phyloP scores from a whole-genome alignment of 2,888 invertebrate genomes.

The Mythimna pallens region DNA sequence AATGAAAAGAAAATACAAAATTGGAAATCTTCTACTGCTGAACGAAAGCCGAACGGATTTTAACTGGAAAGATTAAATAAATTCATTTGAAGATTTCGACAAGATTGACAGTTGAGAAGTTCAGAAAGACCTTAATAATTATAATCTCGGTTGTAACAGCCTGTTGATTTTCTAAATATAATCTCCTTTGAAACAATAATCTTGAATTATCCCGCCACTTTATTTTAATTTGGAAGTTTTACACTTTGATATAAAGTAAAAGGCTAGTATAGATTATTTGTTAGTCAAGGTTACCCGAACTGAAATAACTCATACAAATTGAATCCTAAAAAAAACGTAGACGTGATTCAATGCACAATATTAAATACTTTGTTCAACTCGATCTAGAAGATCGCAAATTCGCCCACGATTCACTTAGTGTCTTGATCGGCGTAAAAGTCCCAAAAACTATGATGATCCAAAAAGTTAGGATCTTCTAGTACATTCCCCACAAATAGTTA shows the following conservation, averaged over 20 bases:
- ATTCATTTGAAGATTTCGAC: slow-evolving; percentile 32
- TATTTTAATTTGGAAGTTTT: slow-evolving; percentile 15
- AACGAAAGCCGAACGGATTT: slow-evolving; percentile 7
- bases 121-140: slow-evolving; percentile 39
- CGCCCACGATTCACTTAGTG: slow-evolving; percentile 6
- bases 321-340: background rate
- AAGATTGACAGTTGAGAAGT: slow-evolving; percentile 27
- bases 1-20: slow-evolving; percentile 33
- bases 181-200: slow-evolving; percentile 38
- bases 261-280: background rate
- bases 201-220: slow-evolving; percentile 13
- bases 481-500: slow-evolving; percentile 42
- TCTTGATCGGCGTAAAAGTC: background rate
- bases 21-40: slow-evolving; percentile 23
- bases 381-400: background rate
- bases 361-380: background rate
- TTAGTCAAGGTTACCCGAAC: slow-evolving; percentile 12
- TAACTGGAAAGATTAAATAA: slow-evolving; percentile 13
- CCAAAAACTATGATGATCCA: slow-evolving; percentile 35
- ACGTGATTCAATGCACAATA: background rate
- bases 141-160: slow-evolving; percentile 35
- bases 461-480: slow-evolving; percentile 36
- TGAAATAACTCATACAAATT: slow-evolving; percentile 8
- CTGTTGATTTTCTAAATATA: slow-evolving; percentile 35
- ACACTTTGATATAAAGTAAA: background rate